A percentile compares a stretch with the other conserved stretches of the same genome.
phyloP scores from a whole-genome alignment of 2,113 vertebrate genomes.

The Phalacrocorax aristotelis region DNA sequence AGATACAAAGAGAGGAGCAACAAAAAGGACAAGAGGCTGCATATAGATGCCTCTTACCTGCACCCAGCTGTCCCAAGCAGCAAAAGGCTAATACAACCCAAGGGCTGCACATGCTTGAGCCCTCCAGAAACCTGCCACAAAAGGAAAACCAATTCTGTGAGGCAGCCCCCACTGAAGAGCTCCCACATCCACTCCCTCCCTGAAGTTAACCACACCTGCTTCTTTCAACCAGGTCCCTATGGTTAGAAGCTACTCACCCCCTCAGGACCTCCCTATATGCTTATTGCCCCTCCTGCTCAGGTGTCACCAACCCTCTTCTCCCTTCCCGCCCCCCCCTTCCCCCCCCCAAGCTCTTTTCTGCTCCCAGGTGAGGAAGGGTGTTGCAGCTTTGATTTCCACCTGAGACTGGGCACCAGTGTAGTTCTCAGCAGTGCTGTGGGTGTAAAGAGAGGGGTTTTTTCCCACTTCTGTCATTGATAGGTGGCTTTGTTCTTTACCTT shows the following conservation, averaged over 20 bases:
- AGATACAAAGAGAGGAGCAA: neutral
- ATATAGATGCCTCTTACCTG: neutral
- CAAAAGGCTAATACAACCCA: neutral
- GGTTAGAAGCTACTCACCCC: accelerated
- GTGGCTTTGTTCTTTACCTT: neutral
- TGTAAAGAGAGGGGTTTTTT: neutral
- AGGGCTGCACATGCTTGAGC: neutral
- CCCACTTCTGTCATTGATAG: neutral
- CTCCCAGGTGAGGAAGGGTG: neutral
- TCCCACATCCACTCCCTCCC: neutral
- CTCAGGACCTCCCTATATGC: neutral
- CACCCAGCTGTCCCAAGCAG: neutral
- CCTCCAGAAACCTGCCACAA: neutral
- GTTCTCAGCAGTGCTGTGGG: neutral
- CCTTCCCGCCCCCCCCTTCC: neutral
- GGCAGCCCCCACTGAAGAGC: neutral
- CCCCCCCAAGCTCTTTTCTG: neutral
- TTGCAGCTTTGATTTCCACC: neutral
- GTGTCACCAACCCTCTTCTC: neutral
- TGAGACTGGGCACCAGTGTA: neutral
- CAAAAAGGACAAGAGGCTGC: neutral
- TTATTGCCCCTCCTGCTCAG: neutral
- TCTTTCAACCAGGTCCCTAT: neutral
- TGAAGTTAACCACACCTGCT: neutral
- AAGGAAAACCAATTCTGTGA: neutral